These are phyloP conservation scores for Chelidonichthys spinosus DNA, from an alignment of 2,797 vertebrate species.

Conservation along the genomic window DNA sequence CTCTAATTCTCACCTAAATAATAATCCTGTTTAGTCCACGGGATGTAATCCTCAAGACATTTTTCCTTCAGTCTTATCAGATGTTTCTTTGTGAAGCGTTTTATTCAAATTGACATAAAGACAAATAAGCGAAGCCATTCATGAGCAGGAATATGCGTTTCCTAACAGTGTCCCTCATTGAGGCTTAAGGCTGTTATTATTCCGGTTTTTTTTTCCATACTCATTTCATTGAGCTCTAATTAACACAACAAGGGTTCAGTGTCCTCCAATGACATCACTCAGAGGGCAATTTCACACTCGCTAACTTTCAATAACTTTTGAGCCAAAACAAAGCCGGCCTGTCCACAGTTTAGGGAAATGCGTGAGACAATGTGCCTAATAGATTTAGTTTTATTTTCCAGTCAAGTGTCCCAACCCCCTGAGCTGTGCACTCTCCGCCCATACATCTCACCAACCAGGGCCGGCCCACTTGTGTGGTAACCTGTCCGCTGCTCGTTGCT, in stretches of 20 bases:
- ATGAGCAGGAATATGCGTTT: slow-evolving; percentile 27
- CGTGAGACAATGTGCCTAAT: slow-evolving; percentile 62
- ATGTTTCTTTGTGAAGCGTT: slow-evolving; percentile 15
- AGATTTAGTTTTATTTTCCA: slow-evolving; percentile 50
- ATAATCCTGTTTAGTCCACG: slow-evolving; percentile 32
- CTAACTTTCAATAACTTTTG: slow-evolving; percentile 76
- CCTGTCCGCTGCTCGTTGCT: slow-evolving; percentile 47
- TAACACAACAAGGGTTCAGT: slow-evolving; percentile 79
- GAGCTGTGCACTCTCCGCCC: slow-evolving; percentile 26
- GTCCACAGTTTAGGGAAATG: slow-evolving; percentile 63
- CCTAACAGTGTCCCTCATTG: slow-evolving; percentile 60
- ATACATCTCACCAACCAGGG: slow-evolving; percentile 30
- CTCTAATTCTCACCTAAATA: slow-evolving; percentile 41
- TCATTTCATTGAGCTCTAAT: slow-evolving; percentile 77
- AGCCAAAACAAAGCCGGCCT: slow-evolving; percentile 76
- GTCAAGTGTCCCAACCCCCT: slow-evolving; percentile 33
- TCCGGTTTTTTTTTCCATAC: slow-evolving; percentile 43
- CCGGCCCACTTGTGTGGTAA: slow-evolving; percentile 19
- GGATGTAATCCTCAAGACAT: slow-evolving; percentile 20
- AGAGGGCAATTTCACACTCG: slow-evolving; percentile 79
- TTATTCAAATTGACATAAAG: slow-evolving; percentile 38
- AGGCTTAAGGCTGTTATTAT: slow-evolving; percentile 61
- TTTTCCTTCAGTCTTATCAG: slow-evolving; percentile 10
- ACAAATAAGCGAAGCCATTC: slow-evolving; percentile 43
- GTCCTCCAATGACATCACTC: slow-evolving; percentile 79